Percentiles rank a stretch among this genome's conserved stretches.
Evolutionary conservation across 2,888 invertebrate genomes (phyloP).

Genomic region (Ditula angustiorana): DNA sequence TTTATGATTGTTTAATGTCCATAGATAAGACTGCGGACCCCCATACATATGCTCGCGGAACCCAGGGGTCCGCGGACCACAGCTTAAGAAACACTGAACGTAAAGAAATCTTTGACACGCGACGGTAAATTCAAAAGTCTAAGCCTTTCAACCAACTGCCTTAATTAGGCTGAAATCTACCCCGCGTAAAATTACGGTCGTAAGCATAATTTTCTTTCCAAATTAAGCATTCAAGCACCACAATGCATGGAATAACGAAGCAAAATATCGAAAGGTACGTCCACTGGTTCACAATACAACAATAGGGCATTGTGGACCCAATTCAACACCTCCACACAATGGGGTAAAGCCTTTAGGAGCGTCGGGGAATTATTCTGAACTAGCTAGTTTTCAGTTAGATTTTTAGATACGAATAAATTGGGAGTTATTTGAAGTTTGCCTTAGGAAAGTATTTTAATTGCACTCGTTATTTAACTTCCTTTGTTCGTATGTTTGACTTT

Average conservation of each 20-base stretch:
- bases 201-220: constrained; percentile 6
- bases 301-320: constrained; percentile 25
- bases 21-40: too few relatives aligned
- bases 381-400: constrained; percentile 24
- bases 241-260: constrained; percentile 34
- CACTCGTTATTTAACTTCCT: too few relatives aligned
- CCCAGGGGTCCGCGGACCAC: too few relatives aligned
- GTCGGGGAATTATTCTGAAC: constrained; percentile 30
- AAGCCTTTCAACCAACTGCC: too few relatives aligned
- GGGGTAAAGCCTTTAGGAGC: constrained; percentile 31
- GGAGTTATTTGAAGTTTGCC: neutral
- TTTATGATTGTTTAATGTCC: too few relatives aligned
- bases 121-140: too few relatives aligned
- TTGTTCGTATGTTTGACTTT: too few relatives aligned
- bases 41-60: too few relatives aligned
- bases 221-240: constrained; percentile 24
- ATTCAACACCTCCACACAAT: constrained; percentile 32
- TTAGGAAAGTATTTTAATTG: neutral
- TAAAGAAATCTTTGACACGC: too few relatives aligned
- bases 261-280: constrained; percentile 34
- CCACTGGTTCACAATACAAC: constrained; percentile 27
- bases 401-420: constrained; percentile 9
- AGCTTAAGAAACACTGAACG: too few relatives aligned
- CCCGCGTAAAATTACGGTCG: neutral
- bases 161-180: neutral